A percentile compares a stretch with the other conserved stretches of the same genome.
Evolutionary conservation across 2,113 vertebrate species (phyloP).

Genomic region (Spea bombifrons): DNA sequence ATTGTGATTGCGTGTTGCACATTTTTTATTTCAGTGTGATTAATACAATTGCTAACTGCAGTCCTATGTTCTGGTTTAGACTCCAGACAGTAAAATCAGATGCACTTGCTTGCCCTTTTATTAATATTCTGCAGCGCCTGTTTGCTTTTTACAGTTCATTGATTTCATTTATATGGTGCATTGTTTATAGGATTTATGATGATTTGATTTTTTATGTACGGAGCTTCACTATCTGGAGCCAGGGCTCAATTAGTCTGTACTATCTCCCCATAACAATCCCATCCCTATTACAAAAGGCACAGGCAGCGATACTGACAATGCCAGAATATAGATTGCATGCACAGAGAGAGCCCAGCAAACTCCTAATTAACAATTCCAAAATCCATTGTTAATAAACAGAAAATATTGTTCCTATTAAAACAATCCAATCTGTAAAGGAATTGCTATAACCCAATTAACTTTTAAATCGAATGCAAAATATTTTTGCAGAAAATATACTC

Average conservation of each 20-base stretch:
- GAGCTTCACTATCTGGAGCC: constrained; percentile 12
- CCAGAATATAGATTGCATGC: constrained; percentile 20
- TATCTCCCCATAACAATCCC: constrained; percentile 4
- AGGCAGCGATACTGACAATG: background rate
- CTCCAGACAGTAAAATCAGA: background rate
- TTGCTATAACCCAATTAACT: background rate
- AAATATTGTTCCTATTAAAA: background rate
- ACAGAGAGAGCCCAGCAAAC: constrained; percentile 16
- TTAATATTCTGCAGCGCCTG: constrained; percentile 30
- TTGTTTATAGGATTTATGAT: constrained; percentile 37
- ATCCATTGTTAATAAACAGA: constrained; percentile 16
- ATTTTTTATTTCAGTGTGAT: background rate
- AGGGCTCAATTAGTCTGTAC: constrained; percentile 19
- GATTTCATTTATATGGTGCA: constrained; percentile 25
- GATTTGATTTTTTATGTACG: constrained; percentile 39
- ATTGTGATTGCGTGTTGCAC: background rate
- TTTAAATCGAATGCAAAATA: background rate
- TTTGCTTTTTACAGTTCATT: constrained; percentile 32
- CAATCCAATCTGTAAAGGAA: background rate
- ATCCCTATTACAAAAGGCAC: constrained; percentile 23
- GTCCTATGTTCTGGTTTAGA: background rate
- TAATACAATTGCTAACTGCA: constrained; percentile 1
- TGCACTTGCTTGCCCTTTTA: background rate
- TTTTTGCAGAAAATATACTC: no score
- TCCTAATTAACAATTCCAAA: constrained; percentile 21